phyloP scores from a whole-genome alignment of 2,888 invertebrate genomes.

The Aricia artaxerxes region DNA sequence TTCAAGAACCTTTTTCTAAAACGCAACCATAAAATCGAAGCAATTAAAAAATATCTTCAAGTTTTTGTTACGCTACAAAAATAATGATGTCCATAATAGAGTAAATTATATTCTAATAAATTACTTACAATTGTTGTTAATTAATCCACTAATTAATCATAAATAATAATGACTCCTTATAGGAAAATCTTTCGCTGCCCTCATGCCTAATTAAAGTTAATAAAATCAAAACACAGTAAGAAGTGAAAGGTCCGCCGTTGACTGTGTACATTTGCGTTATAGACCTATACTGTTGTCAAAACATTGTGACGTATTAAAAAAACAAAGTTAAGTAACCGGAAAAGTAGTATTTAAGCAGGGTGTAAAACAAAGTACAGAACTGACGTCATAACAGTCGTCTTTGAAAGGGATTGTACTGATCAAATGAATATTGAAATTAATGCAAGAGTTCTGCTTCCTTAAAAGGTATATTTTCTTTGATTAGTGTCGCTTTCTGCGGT shows the following conservation, averaged over 20 bases:
- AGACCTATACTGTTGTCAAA: neutral
- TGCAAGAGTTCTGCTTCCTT: conserved; percentile 1
- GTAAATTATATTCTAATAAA: neutral
- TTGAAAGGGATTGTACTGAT: conserved; percentile 12
- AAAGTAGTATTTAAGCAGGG: conserved; percentile 2
- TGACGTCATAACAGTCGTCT: conserved; percentile 23
- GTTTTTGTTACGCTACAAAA: neutral
- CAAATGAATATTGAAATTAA: conserved; percentile 7
- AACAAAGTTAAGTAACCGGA: conserved; percentile 25
- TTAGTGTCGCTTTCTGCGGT: conserved; percentile 5
- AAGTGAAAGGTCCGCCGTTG: neutral
- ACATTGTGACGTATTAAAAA: conserved; percentile 15
- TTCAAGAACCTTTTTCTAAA: neutral
- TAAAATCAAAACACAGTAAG: conserved; percentile 3
- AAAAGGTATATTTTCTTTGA: conserved; percentile 5
- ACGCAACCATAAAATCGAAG: neutral
- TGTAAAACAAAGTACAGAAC: conserved; percentile 22
- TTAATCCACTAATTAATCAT: neutral
- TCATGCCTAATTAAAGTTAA: neutral
- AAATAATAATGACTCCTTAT: neutral
- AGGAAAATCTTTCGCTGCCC: neutral
- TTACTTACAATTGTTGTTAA: neutral
- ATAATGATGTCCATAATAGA: neutral
- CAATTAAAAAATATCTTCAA: neutral
- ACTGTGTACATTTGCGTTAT: neutral